phyloP scores from a whole-genome alignment of 1,140 invertebrate species.

The Delia radicum region DNA sequence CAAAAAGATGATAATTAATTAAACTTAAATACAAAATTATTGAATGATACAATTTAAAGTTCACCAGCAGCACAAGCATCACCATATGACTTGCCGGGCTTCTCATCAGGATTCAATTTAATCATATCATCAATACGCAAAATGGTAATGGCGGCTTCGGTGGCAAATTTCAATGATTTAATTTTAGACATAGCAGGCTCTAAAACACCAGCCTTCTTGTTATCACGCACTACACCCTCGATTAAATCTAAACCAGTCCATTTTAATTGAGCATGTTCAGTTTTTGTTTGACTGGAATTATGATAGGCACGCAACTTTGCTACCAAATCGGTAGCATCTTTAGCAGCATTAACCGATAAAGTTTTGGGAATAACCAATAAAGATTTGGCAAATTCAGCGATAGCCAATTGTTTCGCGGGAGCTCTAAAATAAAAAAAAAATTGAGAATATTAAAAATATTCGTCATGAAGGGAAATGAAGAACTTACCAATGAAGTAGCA shows the following conservation, averaged over 20 bases:
- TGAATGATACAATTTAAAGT: conserved; percentile 50
- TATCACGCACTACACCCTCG: conserved; percentile 89
- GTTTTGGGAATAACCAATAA: conserved; percentile 99
- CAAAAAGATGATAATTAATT: background rate
- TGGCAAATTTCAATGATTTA: conserved; percentile 98
- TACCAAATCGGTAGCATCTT: conserved; percentile 94
- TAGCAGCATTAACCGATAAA: conserved; percentile 95
- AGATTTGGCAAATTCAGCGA: conserved; percentile 97
- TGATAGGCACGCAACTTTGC: conserved; percentile 98
- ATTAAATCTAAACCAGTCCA: conserved; percentile 93
- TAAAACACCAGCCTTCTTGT: conserved; percentile 91
- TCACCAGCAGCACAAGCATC: conserved; percentile 79
- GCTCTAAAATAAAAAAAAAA: conserved; percentile 73
- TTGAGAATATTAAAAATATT: background rate
- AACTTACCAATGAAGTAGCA: conserved; percentile 90
- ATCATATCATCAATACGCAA: conserved; percentile 99
- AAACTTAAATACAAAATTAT: background rate
- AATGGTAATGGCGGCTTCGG: conserved; percentile 99
- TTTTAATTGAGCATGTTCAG: conserved; percentile 87
- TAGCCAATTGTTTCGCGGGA: conserved; percentile 97
- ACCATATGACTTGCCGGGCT: conserved; percentile 67
- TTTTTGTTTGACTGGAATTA: conserved; percentile 93
- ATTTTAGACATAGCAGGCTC: conserved; percentile 98
- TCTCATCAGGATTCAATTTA: conserved; percentile 84
- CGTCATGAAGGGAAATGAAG: background rate